Conservation (phyloP, 1,140 invertebrate genomes). For the Macrosteles quadrilineatus region DNA sequence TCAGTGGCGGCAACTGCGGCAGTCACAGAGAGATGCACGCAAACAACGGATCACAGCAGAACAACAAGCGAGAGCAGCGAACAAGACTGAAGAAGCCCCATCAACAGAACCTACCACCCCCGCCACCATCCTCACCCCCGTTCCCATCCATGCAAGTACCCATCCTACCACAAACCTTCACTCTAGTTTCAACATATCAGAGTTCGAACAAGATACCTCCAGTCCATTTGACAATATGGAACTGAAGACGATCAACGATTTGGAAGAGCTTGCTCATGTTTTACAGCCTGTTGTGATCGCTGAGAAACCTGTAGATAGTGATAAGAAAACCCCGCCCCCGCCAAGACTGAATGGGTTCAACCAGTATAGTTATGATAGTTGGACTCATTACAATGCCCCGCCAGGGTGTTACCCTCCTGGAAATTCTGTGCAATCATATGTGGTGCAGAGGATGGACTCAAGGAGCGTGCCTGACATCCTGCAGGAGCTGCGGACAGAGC, state of each 20-base stretch:
- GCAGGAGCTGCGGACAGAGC: conserved; percentile 67
- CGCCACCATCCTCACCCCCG: conserved; percentile 40
- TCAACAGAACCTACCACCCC: not conserved
- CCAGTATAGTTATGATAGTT: not conserved
- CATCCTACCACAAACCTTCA: not conserved
- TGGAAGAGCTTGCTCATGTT: conserved; percentile 80
- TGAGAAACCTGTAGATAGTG: not conserved
- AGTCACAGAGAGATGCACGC: conserved; percentile 59
- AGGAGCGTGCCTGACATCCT: conserved; percentile 70
- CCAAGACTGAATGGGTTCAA: conserved; percentile 20
- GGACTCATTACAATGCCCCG: not conserved
- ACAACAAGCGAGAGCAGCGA: conserved; percentile 30
- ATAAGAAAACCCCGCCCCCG: not conserved
- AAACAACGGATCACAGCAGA: conserved; percentile 57
- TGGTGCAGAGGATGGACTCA: conserved; percentile 44
- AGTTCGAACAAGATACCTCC: conserved; percentile 87
- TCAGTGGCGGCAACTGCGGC: conserved; percentile 64
- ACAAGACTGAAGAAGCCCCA: not conserved
- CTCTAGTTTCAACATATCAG: conserved; percentile 64
- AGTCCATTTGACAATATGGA: conserved; percentile 91
- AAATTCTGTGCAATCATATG: conserved; percentile 41
- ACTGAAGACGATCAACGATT: conserved; percentile 86
- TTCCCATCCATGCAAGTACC: conserved; percentile 33
- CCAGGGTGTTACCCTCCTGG: conserved; percentile 30
- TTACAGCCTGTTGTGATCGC: conserved; percentile 43